These are phyloP conservation scores for Emydoidea blandingii DNA, from an alignment of 2,797 vertebrate species.

Conservation along the genomic window DNA sequence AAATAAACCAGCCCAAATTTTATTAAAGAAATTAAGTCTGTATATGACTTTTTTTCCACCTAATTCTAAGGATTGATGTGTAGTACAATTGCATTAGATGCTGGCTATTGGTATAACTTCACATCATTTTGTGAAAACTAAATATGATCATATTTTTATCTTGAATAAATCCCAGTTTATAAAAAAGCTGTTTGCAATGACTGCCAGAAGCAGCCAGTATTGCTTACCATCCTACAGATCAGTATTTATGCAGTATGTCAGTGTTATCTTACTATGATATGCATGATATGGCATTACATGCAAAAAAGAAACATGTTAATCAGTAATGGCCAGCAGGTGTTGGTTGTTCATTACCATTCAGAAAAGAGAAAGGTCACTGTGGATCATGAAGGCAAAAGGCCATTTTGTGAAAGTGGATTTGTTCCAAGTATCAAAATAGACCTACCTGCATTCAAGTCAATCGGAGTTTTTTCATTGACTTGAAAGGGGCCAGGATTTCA, in stretches of 20 bases:
- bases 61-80: neutral
- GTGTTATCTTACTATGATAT: neutral
- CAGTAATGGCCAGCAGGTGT: neutral
- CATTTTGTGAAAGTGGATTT: neutral
- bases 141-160: neutral
- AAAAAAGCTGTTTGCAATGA: neutral
- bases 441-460: neutral
- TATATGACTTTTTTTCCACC: fast-evolving
- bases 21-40: neutral
- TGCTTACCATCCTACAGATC: fast-evolving
- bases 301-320: neutral
- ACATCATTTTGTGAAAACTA: fast-evolving
- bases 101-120: neutral
- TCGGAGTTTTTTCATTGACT: neutral
- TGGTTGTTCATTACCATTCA: neutral
- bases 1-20: neutral
- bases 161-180: neutral
- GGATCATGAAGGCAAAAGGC: neutral
- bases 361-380: neutral
- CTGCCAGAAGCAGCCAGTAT: neutral
- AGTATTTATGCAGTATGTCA: neutral
- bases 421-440: neutral
- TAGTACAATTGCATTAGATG: neutral
- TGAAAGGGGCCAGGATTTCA: neutral
- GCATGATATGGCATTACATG: neutral